Evolutionary conservation across 2,888 invertebrate species (phyloP), one percentile per base, ranked within the genome.

Genomic region (Spilosoma lubricipeda): DNA sequence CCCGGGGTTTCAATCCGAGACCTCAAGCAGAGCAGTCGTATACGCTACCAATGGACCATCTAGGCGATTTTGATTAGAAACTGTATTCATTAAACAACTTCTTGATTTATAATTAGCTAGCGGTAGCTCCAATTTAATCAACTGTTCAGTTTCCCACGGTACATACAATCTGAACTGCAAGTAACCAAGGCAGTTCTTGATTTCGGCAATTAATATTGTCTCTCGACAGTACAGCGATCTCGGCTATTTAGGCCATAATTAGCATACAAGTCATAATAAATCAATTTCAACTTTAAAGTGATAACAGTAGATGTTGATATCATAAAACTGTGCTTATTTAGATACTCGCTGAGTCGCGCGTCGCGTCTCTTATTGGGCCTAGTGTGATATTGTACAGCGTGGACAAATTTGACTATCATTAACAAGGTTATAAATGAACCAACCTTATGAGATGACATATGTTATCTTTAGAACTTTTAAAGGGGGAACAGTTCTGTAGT

Each of bases 231-330:
- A 74, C 78, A 73, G 66, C 65, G 71, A 78, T 75, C 72, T 74
- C 72, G 73, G 69, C 59, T 78, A 84, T 83, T 80, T 72, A 84
- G 85, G 85, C 73, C 81, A 59, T 74, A 68, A 86, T 84, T 84
- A 80, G 71, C 85, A 85, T 85, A 79, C 36, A 70, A 67, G 45
- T 42, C 30, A 48, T 74, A 65, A 70, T 71, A 77, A 68, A 75
- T 79, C 67, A 85, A 75, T 74, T 71, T 80, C 70, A 79, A 81
- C 80, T 78, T 77, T 77, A 68, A 65, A 65, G 20, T 64, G 48
- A 11, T 75, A 74, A 59, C 30, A 68, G 80, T 84, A 82, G 70
- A 75, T 77, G 30, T 78, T 69, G 73, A 77, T 79, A 77, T 76
- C 45, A 67, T 71, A 75, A 70, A 39, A 66, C 45, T 36, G 64